Percentiles rank a stretch among this genome's conserved stretches.
Evolutionary conservation across 2,888 invertebrate genomes (phyloP).

Genomic region (Perizoma affinitatum): DNA sequence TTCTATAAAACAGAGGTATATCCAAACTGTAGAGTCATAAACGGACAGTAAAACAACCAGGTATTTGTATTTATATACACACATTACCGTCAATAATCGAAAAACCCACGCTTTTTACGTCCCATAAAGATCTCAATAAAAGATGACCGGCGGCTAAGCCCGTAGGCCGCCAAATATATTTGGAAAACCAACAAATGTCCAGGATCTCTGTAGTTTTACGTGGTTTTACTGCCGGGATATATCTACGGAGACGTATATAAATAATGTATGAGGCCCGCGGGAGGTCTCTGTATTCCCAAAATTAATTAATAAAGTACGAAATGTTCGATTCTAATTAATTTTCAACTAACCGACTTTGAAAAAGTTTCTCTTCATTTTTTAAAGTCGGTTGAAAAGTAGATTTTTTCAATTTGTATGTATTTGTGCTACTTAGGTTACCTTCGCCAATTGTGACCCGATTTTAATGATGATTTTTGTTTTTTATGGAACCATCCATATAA

Average conservation of each 20-base stretch:
- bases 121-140: conserved; percentile 25
- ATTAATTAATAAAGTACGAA: conserved; percentile 24
- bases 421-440: too few relatives aligned
- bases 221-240: conserved; percentile 34
- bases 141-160: conserved; percentile 13
- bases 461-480: too few relatives aligned
- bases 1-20: background rate
- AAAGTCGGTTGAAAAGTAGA: too few relatives aligned
- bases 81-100: conserved; percentile 21
- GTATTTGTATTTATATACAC: too few relatives aligned
- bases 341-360: background rate
- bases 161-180: conserved; percentile 18
- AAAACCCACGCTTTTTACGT: conserved; percentile 20
- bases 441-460: too few relatives aligned
- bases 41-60: too few relatives aligned
- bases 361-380: too few relatives aligned
- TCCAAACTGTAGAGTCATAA: conserved; percentile 5
- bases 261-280: conserved; percentile 35
- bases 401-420: too few relatives aligned
- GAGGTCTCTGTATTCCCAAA: conserved; percentile 6
- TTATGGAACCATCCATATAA: too few relatives aligned
- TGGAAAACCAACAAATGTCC: conserved; percentile 25
- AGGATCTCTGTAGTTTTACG: conserved; percentile 10
- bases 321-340: conserved; percentile 9
- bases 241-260: conserved; percentile 34